Conservation (phyloP, 2,888 invertebrate species). For the Aromia moschata region DNA sequence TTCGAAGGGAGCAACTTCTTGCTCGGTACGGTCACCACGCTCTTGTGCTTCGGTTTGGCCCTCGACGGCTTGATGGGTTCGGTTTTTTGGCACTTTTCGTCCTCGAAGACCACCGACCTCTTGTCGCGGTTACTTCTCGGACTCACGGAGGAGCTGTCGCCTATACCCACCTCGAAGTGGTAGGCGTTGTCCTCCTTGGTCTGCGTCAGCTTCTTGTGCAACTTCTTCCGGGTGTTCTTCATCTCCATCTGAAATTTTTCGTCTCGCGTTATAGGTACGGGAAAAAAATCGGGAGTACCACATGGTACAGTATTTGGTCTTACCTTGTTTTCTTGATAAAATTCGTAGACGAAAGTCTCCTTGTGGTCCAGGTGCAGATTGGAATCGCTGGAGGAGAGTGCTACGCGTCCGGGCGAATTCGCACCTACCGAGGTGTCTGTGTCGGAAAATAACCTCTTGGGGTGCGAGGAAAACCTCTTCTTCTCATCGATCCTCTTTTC, state of each 20-base stretch:
- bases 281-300: no score
- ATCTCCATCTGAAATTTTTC: slow-evolving; percentile 35
- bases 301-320: no score
- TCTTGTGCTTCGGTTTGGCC: slow-evolving; percentile 11
- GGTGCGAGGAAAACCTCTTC: slow-evolving; percentile 32
- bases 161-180: slow-evolving; percentile 29
- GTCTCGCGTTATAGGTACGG: no score
- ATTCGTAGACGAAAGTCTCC: background rate
- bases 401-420: slow-evolving; percentile 25
- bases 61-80: background rate
- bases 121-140: slow-evolving; percentile 6
- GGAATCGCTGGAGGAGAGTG: slow-evolving; percentile 27
- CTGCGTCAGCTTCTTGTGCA: slow-evolving; percentile 38
- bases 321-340: slow-evolving; percentile 36
- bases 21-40: slow-evolving; percentile 3
- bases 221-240: slow-evolving; percentile 33
- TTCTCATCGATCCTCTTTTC: background rate
- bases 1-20: background rate
- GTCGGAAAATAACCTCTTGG: slow-evolving; percentile 32
- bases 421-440: slow-evolving; percentile 18
- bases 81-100: background rate
- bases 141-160: slow-evolving; percentile 27
- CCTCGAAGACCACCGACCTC: slow-evolving; percentile 9
- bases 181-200: slow-evolving; percentile 16
- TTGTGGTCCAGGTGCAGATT: slow-evolving; percentile 18